Base-by-base conservation (phyloP, 2,888 invertebrate genomes). In the Lithophane leautieri region DNA sequence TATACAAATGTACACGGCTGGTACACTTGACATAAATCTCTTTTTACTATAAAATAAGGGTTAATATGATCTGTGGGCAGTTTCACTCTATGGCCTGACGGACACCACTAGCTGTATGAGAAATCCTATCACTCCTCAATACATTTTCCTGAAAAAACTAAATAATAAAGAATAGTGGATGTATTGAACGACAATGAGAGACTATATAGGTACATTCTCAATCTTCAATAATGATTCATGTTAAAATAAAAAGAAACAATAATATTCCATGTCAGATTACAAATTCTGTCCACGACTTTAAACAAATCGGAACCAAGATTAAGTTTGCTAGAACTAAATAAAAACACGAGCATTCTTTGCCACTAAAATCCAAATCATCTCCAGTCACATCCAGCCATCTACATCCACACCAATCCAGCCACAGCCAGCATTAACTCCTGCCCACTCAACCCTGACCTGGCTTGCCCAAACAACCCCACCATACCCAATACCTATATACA, bases 361-460 rank as follows among this genome's bases (percentile, higher is more conserved):
- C 42, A 25, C 9, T 4, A 25, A 19, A 12, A n/a, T 11, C 40
- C 8, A 47, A 70, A n/a, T 44, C 22, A 34, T 16, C 22, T 25
- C 56, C 14, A 65, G 68, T 34, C 84, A 52, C 76, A 87, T 92
- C 90, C 78, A 89, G 87, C 25, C 28, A 25, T 58, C 70, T 87
- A 89, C 12, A 80, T 87, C 86, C 47, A 19, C 50, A 52, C 14
- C 52, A 58, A 75, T 66, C 79, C 84, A 86, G 79, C 79, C 79
- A 89, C 87, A 86, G 83, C 89, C 76, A 85, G 89, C 82, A 90
- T 91, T 89, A 93, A 91, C 89, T 88, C 79, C 67, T 71, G 78
- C 82, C 94, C 93, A 93, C 67, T 61, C 52, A 70, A 67, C 56
- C 52, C 61, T 76, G 93, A 91, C 76, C 94, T 75, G 71, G 54